Percentiles rank a stretch among this genome's conserved stretches.
phyloP scores from a whole-genome alignment of 2,888 invertebrate species.

The Epinotia bilunana region DNA sequence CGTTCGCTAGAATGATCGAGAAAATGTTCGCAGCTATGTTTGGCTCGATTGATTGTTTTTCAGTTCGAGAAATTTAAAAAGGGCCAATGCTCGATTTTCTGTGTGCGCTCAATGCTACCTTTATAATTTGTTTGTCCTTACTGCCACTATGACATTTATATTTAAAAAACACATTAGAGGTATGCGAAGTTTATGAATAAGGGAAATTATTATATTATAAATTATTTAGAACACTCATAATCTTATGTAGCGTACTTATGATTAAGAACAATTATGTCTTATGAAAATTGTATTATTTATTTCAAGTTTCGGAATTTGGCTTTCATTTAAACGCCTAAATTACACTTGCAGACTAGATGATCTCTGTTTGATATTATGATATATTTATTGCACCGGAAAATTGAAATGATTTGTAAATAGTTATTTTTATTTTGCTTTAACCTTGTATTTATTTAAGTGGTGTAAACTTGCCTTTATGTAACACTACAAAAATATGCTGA shows the following conservation, averaged over 20 bases:
- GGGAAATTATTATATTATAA: not conserved
- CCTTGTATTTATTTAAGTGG: not conserved
- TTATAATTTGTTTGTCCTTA: no score
- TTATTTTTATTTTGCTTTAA: not conserved
- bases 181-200: no score
- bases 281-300: slow-evolving; percentile 30
- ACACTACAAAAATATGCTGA: no score
- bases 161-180: no score
- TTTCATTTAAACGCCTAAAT: slow-evolving; percentile 1
- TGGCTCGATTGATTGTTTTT: no score
- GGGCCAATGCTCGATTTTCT: no score
- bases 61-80: no score
- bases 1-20: no score
- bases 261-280: slow-evolving; percentile 12
- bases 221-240: not conserved
- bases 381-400: slow-evolving; percentile 9
- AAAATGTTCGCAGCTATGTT: no score
- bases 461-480: not conserved
- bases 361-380: slow-evolving; percentile 25
- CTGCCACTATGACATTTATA: no score
- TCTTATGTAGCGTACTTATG: slow-evolving; percentile 21
- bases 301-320: not conserved
- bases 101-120: no score
- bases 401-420: slow-evolving; percentile 4
- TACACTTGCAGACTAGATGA: slow-evolving; percentile 10